A percentile compares a stretch with the other conserved stretches of the same genome.
phyloP scores from a whole-genome alignment of 2,113 vertebrate genomes.

The Carollia perspicillata region DNA sequence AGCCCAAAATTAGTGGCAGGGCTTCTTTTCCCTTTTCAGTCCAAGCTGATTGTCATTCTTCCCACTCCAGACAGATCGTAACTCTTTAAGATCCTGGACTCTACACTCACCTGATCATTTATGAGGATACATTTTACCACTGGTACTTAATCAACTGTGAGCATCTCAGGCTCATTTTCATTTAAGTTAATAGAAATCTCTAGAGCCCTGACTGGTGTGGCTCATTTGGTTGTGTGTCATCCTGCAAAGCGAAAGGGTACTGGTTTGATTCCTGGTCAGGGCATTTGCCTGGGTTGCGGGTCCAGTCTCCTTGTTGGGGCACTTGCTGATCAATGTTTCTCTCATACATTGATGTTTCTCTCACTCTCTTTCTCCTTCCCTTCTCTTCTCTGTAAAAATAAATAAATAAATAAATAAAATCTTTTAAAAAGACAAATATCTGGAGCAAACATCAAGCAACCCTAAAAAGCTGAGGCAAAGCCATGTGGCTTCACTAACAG shows the following conservation, averaged over 20 bases:
- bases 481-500: neutral
- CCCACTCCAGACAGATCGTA: conserved; percentile 14
- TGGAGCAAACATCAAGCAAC: neutral
- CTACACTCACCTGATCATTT: neutral
- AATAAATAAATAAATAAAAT: too few relatives aligned
- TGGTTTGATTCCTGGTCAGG: too few relatives aligned
- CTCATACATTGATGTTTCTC: too few relatives aligned
- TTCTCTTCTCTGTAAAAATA: too few relatives aligned
- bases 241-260: too few relatives aligned
- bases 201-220: neutral
- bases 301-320: too few relatives aligned
- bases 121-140: neutral
- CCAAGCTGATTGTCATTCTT: conserved; percentile 27
- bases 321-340: too few relatives aligned
- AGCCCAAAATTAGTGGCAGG: neutral
- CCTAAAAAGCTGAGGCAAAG: neutral
- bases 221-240: too few relatives aligned
- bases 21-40: neutral
- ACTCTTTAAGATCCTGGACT: neutral
- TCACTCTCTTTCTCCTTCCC: too few relatives aligned
- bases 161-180: neutral
- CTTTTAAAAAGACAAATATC: neutral
- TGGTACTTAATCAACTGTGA: neutral
- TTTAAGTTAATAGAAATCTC: neutral
- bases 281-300: too few relatives aligned